phyloP scores from a whole-genome alignment of 2,797 vertebrate species.

The Poeciliopsis paucimaculata region DNA sequence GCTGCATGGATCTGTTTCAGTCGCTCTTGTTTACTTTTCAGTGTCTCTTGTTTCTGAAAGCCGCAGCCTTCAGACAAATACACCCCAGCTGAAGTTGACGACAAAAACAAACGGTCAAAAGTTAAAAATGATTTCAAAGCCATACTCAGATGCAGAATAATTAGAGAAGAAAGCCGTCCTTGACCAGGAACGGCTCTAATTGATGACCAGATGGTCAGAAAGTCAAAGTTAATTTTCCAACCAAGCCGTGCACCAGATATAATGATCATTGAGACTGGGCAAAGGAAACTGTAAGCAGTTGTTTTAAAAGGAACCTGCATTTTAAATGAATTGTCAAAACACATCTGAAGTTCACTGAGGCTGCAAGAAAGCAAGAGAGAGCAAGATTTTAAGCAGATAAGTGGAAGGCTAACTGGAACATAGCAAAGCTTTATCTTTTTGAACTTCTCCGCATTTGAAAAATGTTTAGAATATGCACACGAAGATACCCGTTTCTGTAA shows the following conservation, averaged over 20 bases:
- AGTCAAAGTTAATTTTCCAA: not conserved
- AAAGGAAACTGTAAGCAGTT: not conserved
- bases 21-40: slow-evolving; percentile 56
- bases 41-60: slow-evolving; percentile 47
- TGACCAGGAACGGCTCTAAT: not conserved
- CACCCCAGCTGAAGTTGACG: slow-evolving; percentile 36
- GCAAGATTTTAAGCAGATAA: not conserved
- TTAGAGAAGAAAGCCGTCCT: not conserved
- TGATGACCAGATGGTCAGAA: not conserved
- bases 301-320: not conserved
- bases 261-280: not conserved
- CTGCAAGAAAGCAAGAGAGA: not conserved
- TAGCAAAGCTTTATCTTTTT: not conserved
- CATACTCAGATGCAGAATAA: not conserved
- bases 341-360: not conserved
- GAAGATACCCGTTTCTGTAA: not conserved
- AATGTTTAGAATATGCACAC: not conserved
- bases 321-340: not conserved
- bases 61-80: slow-evolving; percentile 9
- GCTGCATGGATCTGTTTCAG: slow-evolving; percentile 59
- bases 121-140: not conserved
- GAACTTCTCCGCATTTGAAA: not conserved
- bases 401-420: not conserved
- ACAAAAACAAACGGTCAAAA: slow-evolving; percentile 25
- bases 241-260: not conserved